These are phyloP conservation scores for Stigmatopora argus DNA, from an alignment of 2,113 vertebrate genomes.

Conservation along the genomic window DNA sequence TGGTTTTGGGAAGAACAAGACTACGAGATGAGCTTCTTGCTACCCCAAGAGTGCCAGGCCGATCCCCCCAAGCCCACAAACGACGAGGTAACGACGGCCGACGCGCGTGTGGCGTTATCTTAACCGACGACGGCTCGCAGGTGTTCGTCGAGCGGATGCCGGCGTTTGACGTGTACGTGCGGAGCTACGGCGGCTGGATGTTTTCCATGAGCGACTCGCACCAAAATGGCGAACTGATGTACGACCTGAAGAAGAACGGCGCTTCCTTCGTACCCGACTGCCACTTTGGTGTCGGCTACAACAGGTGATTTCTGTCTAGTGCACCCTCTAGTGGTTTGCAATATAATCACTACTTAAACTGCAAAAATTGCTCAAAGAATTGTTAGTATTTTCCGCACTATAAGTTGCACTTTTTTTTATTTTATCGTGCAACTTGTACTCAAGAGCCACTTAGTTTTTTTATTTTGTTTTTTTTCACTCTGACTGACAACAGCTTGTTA, in stretches of 20 bases:
- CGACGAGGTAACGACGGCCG: conserved; percentile 24
- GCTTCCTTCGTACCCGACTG: conserved; percentile 40
- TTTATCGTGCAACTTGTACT: too few relatives aligned
- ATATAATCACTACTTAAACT: neutral
- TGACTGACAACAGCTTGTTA: too few relatives aligned
- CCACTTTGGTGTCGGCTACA: conserved; percentile 56
- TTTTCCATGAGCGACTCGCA: neutral
- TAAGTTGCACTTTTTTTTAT: too few relatives aligned
- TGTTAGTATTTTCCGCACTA: too few relatives aligned
- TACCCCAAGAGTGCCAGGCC: conserved; percentile 53
- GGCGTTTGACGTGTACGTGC: conserved; percentile 52
- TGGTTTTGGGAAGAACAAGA: conserved; percentile 3
- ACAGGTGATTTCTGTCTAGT: conserved; percentile 58
- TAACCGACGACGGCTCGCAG: conserved; percentile 37
- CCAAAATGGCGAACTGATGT: conserved; percentile 1
- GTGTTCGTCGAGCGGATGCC: conserved; percentile 47
- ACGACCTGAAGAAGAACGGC: conserved; percentile 28
- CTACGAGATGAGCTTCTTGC: conserved; percentile 64
- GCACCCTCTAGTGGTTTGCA: neutral
- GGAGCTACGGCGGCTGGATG: conserved; percentile 56
- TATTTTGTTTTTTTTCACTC: too few relatives aligned
- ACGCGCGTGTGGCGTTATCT: neutral
- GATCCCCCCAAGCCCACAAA: conserved; percentile 55
- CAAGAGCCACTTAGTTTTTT: too few relatives aligned
- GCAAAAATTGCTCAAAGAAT: too few relatives aligned